Evolutionary conservation across 2,888 invertebrate species (phyloP), one percentile per base, ranked within the genome.

Genomic region (Helobdella robusta): DNA sequence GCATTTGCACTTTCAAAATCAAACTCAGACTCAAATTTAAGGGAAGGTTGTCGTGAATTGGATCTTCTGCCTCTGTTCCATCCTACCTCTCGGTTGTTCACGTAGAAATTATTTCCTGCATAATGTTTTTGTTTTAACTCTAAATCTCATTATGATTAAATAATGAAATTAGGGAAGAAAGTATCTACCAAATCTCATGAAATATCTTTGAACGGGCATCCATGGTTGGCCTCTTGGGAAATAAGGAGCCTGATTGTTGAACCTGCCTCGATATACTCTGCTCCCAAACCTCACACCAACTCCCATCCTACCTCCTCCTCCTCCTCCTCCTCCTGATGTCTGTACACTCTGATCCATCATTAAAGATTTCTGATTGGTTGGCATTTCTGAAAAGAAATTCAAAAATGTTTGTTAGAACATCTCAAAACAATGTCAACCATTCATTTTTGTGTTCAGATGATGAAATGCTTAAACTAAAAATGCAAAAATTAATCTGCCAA

Each of bases 1-100:
- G 90, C 92, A 80, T 98, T 97, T 67, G 95, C 94, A 80, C 92
- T 90, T 81, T 98, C 97, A 79, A 98, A 98, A 81, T 98, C 98
- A 77, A 92, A 98, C 77, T 98, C 97, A 73, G 88, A 89, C 72
- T 93, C 93, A 80, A 94, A 95, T 80, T 92, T 92, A 71, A 93
- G 84, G 35, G 15, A 5, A 15, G 59, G 18, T n/a, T 20, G n/a
- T 56, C 56, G 28, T n/a, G n/a, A n/a, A n/a, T n/a, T n/a, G n/a
- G 28, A 30, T n/a, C n/a, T 8, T 11, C 30, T 8, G 11, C 56
- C 56, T 56, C 56, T 25, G 32, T 56, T 56, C 56, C 56, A 56
- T 8, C 32, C 56, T n/a, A 30, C 28, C 1, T n/a, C 32, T 56
- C 56, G 28, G 32, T 18, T 28, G 28, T 11, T n/a, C 18, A 28